Percentiles rank a stretch among this genome's conserved stretches.
Evolutionary conservation across 2,888 invertebrate species (phyloP).

Genomic region (Operophtera brumata): DNA sequence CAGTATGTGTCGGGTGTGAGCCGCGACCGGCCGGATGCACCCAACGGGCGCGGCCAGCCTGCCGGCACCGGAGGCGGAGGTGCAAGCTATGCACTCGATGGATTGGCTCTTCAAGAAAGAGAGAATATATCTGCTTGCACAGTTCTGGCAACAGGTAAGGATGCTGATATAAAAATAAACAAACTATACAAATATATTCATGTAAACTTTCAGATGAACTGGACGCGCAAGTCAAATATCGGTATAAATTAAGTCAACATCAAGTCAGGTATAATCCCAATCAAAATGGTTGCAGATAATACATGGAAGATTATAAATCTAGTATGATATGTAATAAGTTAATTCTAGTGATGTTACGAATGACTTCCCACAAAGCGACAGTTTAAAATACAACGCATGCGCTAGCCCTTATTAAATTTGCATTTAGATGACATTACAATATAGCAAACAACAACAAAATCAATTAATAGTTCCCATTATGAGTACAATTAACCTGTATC

Average conservation of each 20-base stretch:
- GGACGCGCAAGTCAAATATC: not conserved
- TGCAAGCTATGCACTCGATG: slow-evolving; percentile 97
- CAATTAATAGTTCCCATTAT: slow-evolving; percentile 67
- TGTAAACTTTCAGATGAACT: slow-evolving; percentile 1
- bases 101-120: slow-evolving; percentile 98
- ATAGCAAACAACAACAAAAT: slow-evolving; percentile 51
- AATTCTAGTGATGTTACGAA: too few species aligned
- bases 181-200: too few species aligned
- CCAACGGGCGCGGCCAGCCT: slow-evolving; percentile 86
- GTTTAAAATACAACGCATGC: too few species aligned
- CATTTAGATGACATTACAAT: slow-evolving; percentile 29
- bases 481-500: slow-evolving; percentile 39
- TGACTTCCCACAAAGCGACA: too few species aligned
- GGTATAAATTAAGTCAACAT: not conserved
- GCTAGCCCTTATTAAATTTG: slow-evolving; percentile 22
- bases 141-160: slow-evolving; percentile 98
- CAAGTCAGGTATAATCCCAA: not conserved
- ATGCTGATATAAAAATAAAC: too few species aligned
- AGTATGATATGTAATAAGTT: too few species aligned
- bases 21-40: slow-evolving; percentile 84
- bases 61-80: slow-evolving; percentile 93
- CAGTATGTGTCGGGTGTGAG: slow-evolving; percentile 66
- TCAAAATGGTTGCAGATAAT: not conserved
- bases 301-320: too few species aligned
- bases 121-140: slow-evolving; percentile 95